Base-by-base conservation (phyloP, 2,888 invertebrate species). In the Himalopsyche anomala region DNA sequence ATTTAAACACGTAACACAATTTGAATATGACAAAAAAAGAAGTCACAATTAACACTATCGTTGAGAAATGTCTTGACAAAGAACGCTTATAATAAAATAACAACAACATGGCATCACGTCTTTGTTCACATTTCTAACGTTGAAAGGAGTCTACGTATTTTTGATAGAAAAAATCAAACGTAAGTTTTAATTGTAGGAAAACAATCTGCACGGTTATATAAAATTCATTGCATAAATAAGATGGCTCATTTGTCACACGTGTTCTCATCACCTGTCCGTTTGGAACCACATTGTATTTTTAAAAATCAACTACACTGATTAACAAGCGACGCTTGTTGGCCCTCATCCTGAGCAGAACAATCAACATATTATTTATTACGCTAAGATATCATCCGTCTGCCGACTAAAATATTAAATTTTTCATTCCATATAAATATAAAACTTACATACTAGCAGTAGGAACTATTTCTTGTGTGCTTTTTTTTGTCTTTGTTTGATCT, bases 391-490 rank as follows among this genome's bases (percentile, higher is more conserved):
- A 74, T 74, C 74, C 74, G 8, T 74, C 74, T 74, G 69, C 42
- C 82, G 81, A 82, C 51, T 84, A 84, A 87, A 82, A 85, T 85
- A 87, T 74, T 74, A 74, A 74, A 74, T 74, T 74, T 74, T 88
- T 84, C 81, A 87, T 88, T 85, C 84, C 87, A 87, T 87, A 87
- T 87, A 88, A 86, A 88, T 87, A 88, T 87, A 88, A 88, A 88
- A 88, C 88, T 88, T 88, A 88, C 87, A n/a, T 28, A 56, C 87
- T 88, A 88, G 42, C 69, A 85, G 85, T 88, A 88, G 88, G 88
- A 88, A 88, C 88, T 88, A 88, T 88, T 86, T 88, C 86, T 88
- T 88, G 87, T 88, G 88, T 88, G 88, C 88, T 88, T 88, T 88
- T 28, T 86, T 84, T 86, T 84, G 74, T 74, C 74, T 87, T 86